Evolutionary conservation across 2,113 vertebrate genomes (phyloP).

Genomic region (Buteo buteo): DNA sequence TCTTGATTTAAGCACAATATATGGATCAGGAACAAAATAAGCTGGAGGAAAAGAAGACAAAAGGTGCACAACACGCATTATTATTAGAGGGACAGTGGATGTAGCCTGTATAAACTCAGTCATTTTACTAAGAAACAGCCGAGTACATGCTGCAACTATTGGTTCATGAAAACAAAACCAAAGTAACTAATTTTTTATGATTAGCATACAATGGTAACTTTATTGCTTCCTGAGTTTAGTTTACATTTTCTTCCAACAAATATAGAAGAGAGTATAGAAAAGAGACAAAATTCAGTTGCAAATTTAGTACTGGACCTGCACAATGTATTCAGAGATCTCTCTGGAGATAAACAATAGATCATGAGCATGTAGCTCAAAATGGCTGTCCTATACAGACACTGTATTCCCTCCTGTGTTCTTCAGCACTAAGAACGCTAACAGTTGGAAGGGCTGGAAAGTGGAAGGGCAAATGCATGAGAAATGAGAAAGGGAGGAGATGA

Average conservation of each 20-base stretch:
- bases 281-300: not conserved
- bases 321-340: not conserved
- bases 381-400: not conserved
- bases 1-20: not conserved
- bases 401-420: not conserved
- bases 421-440: not conserved
- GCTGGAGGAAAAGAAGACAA: not conserved
- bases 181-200: not conserved
- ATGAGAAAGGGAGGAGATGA: not conserved
- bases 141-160: not conserved
- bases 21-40: not conserved
- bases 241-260: not conserved
- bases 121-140: not conserved
- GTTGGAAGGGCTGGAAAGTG: not conserved
- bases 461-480: not conserved
- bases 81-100: not conserved
- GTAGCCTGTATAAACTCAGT: not conserved
- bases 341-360: not conserved
- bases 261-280: not conserved
- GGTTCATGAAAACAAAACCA: not conserved
- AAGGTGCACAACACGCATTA: not conserved
- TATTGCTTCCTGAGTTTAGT: not conserved
- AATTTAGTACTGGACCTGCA: not conserved
- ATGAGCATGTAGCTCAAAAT: constrained; percentile 7
- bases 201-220: not conserved